phyloP scores from a whole-genome alignment of 2,797 vertebrate genomes.

The Rousettus madagascariensis region DNA sequence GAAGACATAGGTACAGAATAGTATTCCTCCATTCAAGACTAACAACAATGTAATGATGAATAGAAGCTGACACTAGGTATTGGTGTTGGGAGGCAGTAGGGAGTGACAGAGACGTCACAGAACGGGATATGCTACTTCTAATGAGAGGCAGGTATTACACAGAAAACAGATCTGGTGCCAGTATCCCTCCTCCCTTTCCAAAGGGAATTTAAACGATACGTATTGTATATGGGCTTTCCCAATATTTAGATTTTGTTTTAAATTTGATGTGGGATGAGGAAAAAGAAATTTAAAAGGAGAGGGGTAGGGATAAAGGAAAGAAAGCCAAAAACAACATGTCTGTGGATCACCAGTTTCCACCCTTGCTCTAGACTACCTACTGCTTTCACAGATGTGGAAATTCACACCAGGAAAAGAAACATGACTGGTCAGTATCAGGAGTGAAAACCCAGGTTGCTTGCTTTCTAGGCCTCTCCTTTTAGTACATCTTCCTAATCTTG shows the following conservation, averaged over 20 bases:
- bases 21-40: background rate
- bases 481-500: background rate
- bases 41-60: background rate
- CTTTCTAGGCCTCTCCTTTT: background rate
- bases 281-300: background rate
- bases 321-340: background rate
- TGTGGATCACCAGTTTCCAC: no score
- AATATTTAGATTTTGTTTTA: background rate
- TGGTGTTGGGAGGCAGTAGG: background rate
- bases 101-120: fast-evolving
- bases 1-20: background rate
- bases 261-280: background rate
- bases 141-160: fast-evolving
- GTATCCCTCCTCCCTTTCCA: background rate
- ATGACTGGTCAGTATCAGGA: background rate
- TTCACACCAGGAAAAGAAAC: background rate
- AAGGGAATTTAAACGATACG: background rate
- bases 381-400: background rate
- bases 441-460: background rate
- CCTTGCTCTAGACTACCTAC: background rate
- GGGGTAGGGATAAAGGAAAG: background rate
- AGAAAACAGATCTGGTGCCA: background rate
- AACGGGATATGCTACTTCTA: background rate
- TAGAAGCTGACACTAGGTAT: background rate
- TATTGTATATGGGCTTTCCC: background rate